Evolutionary conservation across 1,140 invertebrate species (phyloP).

Genomic region (Whitmania pigra): DNA sequence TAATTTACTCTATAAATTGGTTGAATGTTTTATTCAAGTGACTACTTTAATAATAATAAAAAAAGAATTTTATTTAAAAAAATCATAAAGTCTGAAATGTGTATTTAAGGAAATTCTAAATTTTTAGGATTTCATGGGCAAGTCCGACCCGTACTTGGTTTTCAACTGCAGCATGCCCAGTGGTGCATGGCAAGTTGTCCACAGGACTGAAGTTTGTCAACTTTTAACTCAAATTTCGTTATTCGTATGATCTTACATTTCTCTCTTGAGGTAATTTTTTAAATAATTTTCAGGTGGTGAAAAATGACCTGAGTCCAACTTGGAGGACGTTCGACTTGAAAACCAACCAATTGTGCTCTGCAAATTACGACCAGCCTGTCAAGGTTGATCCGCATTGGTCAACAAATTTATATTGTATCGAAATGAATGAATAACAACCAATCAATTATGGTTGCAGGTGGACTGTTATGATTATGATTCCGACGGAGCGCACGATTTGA

Average conservation of each 20-base stretch:
- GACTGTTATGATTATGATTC: slow-evolving; percentile 43
- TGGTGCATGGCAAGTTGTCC: slow-evolving; percentile 35
- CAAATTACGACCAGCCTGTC: slow-evolving; percentile 33
- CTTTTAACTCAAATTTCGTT: too few species aligned
- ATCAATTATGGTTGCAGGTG: slow-evolving; percentile 28
- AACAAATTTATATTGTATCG: background rate
- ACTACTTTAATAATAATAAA: too few species aligned
- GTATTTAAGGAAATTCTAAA: slow-evolving; percentile 23
- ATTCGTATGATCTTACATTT: slow-evolving; percentile 17
- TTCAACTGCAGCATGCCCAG: slow-evolving; percentile 45
- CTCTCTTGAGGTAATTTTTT: background rate
- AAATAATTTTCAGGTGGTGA: slow-evolving; percentile 32
- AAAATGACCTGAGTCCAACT: slow-evolving; percentile 41
- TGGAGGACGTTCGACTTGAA: slow-evolving; percentile 41
- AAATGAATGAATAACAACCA: background rate
- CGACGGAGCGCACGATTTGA: slow-evolving; percentile 45
- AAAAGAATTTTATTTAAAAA: too few species aligned
- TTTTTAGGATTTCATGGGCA: slow-evolving; percentile 48
- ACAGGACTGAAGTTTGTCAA: slow-evolving; percentile 34
- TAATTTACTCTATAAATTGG: slow-evolving; percentile 2
- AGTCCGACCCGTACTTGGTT: slow-evolving; percentile 50
- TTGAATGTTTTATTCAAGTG: background rate
- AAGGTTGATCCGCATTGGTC: slow-evolving; percentile 28
- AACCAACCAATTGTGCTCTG: slow-evolving; percentile 37
- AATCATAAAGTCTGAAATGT: too few species aligned